Base-by-base conservation (phyloP, 2,888 invertebrate species). In the Acleris holmiana region DNA sequence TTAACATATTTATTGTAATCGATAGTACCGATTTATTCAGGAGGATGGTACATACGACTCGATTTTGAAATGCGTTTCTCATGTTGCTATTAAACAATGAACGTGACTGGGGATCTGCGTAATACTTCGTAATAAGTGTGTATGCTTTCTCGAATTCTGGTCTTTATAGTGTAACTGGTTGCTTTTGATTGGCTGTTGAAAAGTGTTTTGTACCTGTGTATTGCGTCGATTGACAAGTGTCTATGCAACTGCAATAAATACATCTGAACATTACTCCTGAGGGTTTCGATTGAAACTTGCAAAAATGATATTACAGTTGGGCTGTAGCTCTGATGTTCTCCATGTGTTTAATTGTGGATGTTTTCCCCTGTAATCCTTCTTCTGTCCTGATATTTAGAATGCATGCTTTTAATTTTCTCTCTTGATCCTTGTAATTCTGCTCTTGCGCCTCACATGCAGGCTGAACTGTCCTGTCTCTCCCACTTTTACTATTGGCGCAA, bases 191-290 rank as follows among this genome's bases (percentile, higher is more conserved):
- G 76, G 76, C 56, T 47, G 75, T 82, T 78, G 79, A 75, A 76
- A 84, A 83, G 78, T 82, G 74, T 84, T 80, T 83, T 82, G 90
- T 91, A 91, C 91, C 89, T 91, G 89, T 85, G 67, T 76, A 80
- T 87, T 89, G 86, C 86, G 82, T 86, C 87, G 87, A 86, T 88
- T 69, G 84, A 82, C 82, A 84, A 76, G 70, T 68, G 68, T 67
- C 62, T 73, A 66, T 51, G 64, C 61, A 70, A 60, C 66, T 68
- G 64, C 56, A 55, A 56, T 41, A 41, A 53, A 61, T 21, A 51
- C 46, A 25, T 53, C 29, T 40, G 57, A 53, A 47, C 53, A 62
- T 50, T 56, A 15, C 7, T 17, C 40, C 46, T 51, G n/a, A 61
- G 18, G 17, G 49, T 50, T 62, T 56, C 56, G 35, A 46, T 25